These are phyloP conservation scores for Helleia helle DNA, from an alignment of 2,888 invertebrate species.

Conservation along the genomic window DNA sequence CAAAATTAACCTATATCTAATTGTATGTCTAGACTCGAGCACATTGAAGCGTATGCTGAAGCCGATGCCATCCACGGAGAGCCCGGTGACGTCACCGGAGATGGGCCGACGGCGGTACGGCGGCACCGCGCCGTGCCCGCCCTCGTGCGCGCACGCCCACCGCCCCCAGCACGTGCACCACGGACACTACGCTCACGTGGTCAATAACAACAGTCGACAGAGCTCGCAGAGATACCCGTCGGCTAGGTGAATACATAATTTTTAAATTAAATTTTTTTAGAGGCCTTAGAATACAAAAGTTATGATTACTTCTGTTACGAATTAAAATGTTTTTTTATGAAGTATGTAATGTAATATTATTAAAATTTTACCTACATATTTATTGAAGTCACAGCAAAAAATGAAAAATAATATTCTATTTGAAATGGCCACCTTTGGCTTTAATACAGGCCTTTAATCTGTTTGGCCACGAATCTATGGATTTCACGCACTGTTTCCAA, in stretches of 20 bases:
- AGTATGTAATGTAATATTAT: no score
- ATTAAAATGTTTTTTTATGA: no score
- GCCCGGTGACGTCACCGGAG: conserved; percentile 92
- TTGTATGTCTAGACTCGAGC: conserved; percentile 85
- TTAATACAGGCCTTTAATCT: no score
- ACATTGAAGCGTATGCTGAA: conserved; percentile 95
- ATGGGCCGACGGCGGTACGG: conserved; percentile 88
- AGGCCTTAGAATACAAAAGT: no score
- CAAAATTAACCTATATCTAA: no score
- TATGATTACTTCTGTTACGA: no score
- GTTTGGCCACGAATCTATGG: no score
- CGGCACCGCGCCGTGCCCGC: conserved; percentile 68
- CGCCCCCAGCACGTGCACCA: conserved; percentile 71
- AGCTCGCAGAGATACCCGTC: conserved; percentile 80
- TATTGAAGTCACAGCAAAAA: no score
- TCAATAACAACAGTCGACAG: conserved; percentile 78
- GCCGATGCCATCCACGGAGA: conserved; percentile 92
- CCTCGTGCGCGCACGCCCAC: conserved; percentile 74
- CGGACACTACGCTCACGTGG: conserved; percentile 52
- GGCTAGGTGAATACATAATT: conserved; percentile 67
- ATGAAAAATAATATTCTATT: no score
- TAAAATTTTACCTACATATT: no score
- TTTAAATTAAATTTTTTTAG: neutral
- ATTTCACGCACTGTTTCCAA: no score
- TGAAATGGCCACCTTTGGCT: no score